Conservation (phyloP, 2,888 invertebrate genomes). For the Tetanocera ferruginea region DNA sequence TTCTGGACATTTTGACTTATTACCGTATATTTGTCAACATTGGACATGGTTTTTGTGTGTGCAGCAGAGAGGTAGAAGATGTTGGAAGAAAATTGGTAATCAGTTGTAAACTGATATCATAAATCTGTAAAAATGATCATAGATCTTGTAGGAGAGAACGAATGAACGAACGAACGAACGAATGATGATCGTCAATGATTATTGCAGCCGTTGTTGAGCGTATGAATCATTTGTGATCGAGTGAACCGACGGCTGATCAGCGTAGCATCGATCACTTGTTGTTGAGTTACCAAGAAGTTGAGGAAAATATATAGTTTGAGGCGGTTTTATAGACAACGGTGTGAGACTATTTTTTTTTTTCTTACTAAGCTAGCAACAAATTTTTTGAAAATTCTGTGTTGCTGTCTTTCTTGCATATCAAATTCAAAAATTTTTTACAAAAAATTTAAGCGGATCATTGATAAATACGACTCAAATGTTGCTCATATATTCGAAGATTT, state of each 20-base stretch:
- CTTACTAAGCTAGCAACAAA: not conserved
- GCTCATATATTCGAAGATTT: slow-evolving; percentile 41
- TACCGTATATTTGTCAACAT: slow-evolving; percentile 68
- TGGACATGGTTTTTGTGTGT: slow-evolving; percentile 60
- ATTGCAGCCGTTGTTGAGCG: not conserved
- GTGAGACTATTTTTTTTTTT: not conserved
- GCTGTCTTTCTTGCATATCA: slow-evolving; percentile 56
- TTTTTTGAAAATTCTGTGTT: not conserved
- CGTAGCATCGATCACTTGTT: slow-evolving; percentile 29
- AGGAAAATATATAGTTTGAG: not conserved
- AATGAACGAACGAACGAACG: not conserved
- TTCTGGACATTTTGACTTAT: slow-evolving; percentile 61
- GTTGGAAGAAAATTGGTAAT: slow-evolving; percentile 3
- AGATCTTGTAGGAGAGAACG: not conserved
- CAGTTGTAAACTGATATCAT: slow-evolving; percentile 24
- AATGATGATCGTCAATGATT: slow-evolving; percentile 12
- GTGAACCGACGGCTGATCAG: slow-evolving; percentile 4
- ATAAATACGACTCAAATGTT: slow-evolving; percentile 54
- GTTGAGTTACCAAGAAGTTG: not conserved
- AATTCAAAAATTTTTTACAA: slow-evolving; percentile 67
- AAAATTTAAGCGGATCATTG: slow-evolving; percentile 60
- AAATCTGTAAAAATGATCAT: slow-evolving; percentile 41
- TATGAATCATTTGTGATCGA: slow-evolving; percentile 22
- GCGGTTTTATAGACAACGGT: not conserved
- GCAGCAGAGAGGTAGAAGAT: not conserved